phyloP scores from a whole-genome alignment of 2,113 vertebrate genomes.

The Ploceus nigricollis region DNA sequence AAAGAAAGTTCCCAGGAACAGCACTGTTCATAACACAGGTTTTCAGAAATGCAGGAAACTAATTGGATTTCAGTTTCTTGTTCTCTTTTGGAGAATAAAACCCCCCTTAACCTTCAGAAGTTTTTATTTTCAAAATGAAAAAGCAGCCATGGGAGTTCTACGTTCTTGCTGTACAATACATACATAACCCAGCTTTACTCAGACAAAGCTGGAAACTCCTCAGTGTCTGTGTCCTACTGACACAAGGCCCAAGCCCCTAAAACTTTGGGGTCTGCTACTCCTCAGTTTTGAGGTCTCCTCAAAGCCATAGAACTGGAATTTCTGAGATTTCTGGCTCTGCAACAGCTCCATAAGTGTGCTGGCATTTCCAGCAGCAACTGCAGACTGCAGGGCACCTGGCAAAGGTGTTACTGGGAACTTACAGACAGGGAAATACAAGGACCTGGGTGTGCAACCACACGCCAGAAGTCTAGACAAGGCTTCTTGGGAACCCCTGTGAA shows the following conservation, averaged over 20 bases:
- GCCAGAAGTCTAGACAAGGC: neutral
- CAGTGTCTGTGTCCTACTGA: neutral
- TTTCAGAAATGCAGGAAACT: slow-evolving; percentile 9
- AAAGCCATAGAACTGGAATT: neutral
- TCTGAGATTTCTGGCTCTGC: neutral
- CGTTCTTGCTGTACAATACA: neutral
- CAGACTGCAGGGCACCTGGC: neutral
- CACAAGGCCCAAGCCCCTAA: neutral
- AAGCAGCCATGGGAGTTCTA: neutral
- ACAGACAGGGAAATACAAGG: neutral
- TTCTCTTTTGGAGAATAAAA: neutral
- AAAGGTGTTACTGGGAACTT: neutral
- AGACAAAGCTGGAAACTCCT: neutral
- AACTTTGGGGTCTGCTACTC: neutral
- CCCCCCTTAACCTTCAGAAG: neutral
- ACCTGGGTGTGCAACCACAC: neutral
- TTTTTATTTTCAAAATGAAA: neutral
- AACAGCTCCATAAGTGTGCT: accelerated
- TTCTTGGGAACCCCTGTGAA: neutral
- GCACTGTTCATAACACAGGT: neutral
- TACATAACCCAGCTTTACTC: neutral
- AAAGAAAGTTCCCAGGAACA: slow-evolving; percentile 4
- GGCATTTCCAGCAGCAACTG: neutral
- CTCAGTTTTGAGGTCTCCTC: neutral
- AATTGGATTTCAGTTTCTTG: slow-evolving; percentile 22